Conservation (phyloP, 2,113 vertebrate genomes). For the Alligator mississippiensis region DNA sequence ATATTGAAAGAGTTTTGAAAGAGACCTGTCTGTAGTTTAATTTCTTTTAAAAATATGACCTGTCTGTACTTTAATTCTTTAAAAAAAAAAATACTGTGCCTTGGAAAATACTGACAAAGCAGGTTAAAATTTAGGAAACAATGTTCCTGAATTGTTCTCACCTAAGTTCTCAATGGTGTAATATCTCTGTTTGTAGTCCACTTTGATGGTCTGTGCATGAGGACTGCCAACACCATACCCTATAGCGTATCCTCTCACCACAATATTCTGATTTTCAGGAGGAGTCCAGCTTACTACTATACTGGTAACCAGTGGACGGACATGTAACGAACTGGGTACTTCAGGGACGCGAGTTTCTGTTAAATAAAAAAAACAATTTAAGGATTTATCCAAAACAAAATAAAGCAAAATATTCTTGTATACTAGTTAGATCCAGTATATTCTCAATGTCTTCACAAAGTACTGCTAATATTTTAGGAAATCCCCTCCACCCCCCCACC, state of each 20-base stretch:
- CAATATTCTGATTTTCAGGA: slow-evolving; percentile 95
- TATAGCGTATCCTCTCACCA: slow-evolving; percentile 95
- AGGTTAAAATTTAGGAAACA: neutral
- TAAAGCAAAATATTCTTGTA: fast-evolving
- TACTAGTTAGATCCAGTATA: neutral
- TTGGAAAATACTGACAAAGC: neutral
- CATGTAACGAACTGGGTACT: slow-evolving; percentile 95
- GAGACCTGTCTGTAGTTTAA: neutral
- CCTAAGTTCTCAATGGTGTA: slow-evolving; percentile 97
- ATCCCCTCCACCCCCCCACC: neutral
- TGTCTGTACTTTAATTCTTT: neutral
- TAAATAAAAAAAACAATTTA: neutral
- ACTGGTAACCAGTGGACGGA: slow-evolving; percentile 93
- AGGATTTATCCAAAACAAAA: neutral
- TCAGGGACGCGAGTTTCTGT: slow-evolving; percentile 94
- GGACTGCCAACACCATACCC: slow-evolving; percentile 96
- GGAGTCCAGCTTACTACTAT: slow-evolving; percentile 99
- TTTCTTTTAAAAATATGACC: neutral
- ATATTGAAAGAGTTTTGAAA: neutral
- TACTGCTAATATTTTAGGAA: neutral
- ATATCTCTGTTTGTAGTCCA: slow-evolving; percentile 98
- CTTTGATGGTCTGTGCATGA: slow-evolving; percentile 95
- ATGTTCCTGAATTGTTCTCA: slow-evolving; percentile 49
- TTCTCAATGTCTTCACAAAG: neutral
- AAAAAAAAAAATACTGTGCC: neutral